phyloP scores from a whole-genome alignment of 2,797 vertebrate species.

The Chiroxiphia lanceolata region DNA sequence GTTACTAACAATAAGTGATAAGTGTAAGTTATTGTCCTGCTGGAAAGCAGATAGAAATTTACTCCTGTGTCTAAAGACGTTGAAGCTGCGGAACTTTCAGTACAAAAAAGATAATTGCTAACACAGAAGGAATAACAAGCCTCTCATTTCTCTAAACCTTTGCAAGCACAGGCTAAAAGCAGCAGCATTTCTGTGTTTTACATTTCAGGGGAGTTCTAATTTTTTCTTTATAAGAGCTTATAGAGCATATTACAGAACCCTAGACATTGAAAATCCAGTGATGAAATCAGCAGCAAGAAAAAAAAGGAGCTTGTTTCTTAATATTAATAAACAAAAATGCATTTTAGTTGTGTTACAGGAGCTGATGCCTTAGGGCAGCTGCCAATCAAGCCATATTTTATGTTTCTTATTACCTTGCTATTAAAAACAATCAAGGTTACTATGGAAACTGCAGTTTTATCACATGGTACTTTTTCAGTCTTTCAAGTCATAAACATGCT shows the following conservation, averaged over 20 bases:
- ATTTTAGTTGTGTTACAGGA: background rate
- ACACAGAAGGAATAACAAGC: background rate
- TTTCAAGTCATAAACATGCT: background rate
- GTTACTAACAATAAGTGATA: background rate
- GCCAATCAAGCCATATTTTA: conserved; percentile 53
- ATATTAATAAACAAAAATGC: conserved; percentile 1
- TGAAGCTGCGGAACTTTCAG: background rate
- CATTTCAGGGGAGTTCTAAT: background rate
- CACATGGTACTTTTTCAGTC: background rate
- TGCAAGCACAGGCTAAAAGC: background rate
- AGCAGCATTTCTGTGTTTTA: background rate
- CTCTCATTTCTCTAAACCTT: background rate
- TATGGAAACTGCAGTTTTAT: conserved; percentile 59
- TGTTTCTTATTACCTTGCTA: conserved; percentile 27
- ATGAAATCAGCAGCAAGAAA: background rate
- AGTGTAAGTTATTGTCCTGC: background rate
- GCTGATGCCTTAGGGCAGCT: conserved; percentile 10
- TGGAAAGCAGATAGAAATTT: background rate
- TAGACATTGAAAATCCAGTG: background rate
- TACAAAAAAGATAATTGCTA: background rate
- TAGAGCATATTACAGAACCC: background rate
- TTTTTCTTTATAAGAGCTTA: background rate
- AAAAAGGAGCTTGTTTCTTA: background rate
- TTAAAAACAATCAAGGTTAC: conserved; percentile 69
- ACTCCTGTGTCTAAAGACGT: background rate